Evolutionary conservation across 2,888 invertebrate genomes (phyloP).

Genomic region (Leucozona laternaria): DNA sequence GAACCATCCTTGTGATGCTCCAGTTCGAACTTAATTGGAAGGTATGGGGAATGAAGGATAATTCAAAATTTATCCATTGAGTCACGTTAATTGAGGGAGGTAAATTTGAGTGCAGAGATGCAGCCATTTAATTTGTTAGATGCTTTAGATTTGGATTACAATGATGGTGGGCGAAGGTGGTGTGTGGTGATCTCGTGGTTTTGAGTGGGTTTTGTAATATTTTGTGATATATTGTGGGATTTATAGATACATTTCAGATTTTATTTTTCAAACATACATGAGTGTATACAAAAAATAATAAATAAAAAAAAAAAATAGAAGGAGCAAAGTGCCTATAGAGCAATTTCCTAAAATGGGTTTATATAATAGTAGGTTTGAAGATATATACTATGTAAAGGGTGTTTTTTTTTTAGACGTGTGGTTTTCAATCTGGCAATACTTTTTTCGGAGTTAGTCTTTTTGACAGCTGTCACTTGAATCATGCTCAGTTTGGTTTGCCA

Average conservation of each 20-base stretch:
- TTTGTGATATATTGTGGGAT: not conserved
- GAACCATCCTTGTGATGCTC: constrained; percentile 10
- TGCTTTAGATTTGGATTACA: constrained; percentile 38
- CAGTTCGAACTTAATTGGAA: constrained; percentile 9
- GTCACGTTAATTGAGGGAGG: constrained; percentile 74
- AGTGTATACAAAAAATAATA: not conserved
- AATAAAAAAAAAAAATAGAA: not conserved
- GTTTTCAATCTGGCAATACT: too few species aligned
- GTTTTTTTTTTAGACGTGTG: too few species aligned
- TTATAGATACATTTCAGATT: not conserved
- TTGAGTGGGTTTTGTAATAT: constrained; percentile 28
- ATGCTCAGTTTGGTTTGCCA: too few species aligned
- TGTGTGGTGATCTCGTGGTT: constrained; percentile 26
- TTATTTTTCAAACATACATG: not conserved
- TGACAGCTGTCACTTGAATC: too few species aligned
- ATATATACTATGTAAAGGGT: too few species aligned
- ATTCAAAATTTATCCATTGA: constrained; percentile 75
- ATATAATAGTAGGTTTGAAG: not conserved
- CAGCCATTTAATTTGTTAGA: constrained; percentile 76
- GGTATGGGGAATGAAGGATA: constrained; percentile 43
- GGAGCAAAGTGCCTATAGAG: not conserved
- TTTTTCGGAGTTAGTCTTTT: too few species aligned
- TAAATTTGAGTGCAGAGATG: constrained; percentile 71
- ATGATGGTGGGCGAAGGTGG: not conserved
- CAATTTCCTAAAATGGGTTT: not conserved